Evolutionary conservation across 2,888 invertebrate genomes (phyloP).

Genomic region (Apotomis betuletana): DNA sequence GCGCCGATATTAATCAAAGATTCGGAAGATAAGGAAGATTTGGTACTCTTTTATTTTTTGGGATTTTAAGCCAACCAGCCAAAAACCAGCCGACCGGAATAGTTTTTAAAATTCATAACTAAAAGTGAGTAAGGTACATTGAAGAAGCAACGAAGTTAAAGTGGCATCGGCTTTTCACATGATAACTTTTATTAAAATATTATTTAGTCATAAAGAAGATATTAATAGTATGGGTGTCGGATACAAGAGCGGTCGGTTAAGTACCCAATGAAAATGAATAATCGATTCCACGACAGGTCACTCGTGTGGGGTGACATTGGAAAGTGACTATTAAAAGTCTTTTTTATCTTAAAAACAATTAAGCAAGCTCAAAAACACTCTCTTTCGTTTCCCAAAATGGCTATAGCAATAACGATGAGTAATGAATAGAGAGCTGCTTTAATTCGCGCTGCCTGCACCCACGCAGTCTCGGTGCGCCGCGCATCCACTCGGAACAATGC

Average conservation of each 20-base stretch:
- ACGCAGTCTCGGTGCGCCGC: constrained; percentile 72
- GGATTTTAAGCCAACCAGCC: too few species aligned
- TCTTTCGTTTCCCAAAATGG: constrained; percentile 80
- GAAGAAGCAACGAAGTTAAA: too few species aligned
- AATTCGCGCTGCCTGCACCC: constrained; percentile 78
- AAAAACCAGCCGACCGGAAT: too few species aligned
- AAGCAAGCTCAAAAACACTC: constrained; percentile 64
- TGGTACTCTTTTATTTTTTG: too few species aligned
- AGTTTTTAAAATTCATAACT: too few species aligned
- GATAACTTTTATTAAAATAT: too few species aligned
- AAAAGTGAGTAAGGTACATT: too few species aligned
- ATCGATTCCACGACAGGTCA: constrained; percentile 62
- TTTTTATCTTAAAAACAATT: constrained; percentile 63
- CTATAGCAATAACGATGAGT: constrained; percentile 81
- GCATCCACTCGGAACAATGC: constrained; percentile 83
- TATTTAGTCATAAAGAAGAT: background rate
- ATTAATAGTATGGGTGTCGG: constrained; percentile 55
- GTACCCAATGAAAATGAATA: constrained; percentile 64
- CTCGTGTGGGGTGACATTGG: constrained; percentile 63
- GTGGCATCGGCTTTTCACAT: too few species aligned
- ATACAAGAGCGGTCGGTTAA: constrained; percentile 64
- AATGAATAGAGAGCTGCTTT: constrained; percentile 83
- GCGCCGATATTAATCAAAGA: too few species aligned
- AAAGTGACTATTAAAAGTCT: constrained; percentile 57
- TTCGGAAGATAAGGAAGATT: too few species aligned